Conservation (phyloP, 2,113 vertebrate species). For the Columba livia region DNA sequence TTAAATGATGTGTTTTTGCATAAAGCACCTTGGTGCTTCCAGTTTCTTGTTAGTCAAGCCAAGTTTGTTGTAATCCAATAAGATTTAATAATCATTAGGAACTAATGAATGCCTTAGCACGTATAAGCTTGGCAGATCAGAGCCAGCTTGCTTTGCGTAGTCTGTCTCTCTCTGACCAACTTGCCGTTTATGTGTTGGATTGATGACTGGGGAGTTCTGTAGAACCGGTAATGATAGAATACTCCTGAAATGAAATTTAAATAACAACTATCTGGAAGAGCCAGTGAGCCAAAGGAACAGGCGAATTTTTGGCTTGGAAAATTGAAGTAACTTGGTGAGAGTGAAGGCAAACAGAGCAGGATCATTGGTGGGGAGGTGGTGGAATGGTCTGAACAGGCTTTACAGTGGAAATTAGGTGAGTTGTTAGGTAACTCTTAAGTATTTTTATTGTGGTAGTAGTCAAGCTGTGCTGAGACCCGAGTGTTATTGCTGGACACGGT, state of each 20-base stretch:
- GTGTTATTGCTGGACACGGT: not conserved
- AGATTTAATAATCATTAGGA: conserved; percentile 49
- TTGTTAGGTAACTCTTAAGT: not conserved
- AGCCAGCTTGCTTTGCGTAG: conserved; percentile 22
- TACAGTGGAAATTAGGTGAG: not conserved
- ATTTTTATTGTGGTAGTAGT: not conserved
- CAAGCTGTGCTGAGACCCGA: not conserved
- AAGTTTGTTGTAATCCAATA: conserved; percentile 48
- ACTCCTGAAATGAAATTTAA: conserved; percentile 35
- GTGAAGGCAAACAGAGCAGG: conserved; percentile 6
- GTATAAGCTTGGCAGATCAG: conserved; percentile 17
- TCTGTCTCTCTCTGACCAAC: conserved; percentile 7
- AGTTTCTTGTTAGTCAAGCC: conserved; percentile 18
- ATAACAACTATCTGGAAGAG: conserved; percentile 14
- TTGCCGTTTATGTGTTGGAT: not conserved
- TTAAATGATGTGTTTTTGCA: not conserved
- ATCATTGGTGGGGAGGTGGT: not conserved
- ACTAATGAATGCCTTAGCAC: conserved; percentile 34
- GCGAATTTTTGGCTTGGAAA: not conserved
- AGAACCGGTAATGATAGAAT: not conserved
- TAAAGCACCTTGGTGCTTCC: not conserved
- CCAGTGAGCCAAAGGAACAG: not conserved
- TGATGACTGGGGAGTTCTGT: conserved; percentile 36
- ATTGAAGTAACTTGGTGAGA: conserved; percentile 9
- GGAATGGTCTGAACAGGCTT: not conserved